phyloP scores from a whole-genome alignment of 2,888 invertebrate species.

The Drosophila anomalata region DNA sequence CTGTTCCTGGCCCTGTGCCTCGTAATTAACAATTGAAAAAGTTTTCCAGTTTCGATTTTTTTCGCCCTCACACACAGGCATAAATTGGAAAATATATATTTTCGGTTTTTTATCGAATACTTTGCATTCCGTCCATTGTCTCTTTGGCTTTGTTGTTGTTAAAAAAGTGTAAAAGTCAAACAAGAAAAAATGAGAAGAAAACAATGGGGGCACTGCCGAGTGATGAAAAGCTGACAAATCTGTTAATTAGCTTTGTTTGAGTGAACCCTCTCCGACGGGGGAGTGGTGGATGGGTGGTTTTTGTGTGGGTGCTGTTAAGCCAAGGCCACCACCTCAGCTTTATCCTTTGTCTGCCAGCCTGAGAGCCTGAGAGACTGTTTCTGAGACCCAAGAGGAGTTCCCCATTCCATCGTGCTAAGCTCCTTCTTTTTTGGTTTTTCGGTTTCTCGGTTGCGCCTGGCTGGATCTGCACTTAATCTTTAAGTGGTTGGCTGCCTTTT shows the following conservation, averaged over 20 bases:
- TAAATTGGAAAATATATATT: slow-evolving; percentile 23
- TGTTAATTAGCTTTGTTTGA: slow-evolving; percentile 80
- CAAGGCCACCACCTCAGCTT: slow-evolving; percentile 30
- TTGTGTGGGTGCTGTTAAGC: neutral
- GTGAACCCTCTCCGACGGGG: slow-evolving; percentile 48
- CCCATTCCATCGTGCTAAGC: slow-evolving; percentile 1
- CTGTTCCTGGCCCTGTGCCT: slow-evolving; percentile 19
- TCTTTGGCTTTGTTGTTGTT: slow-evolving; percentile 31
- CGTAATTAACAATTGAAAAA: slow-evolving; percentile 74
- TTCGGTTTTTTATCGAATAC: slow-evolving; percentile 47
- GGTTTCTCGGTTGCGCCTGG: slow-evolving; percentile 61
- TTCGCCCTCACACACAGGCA: slow-evolving; percentile 23
- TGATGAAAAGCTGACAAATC: slow-evolving; percentile 80
- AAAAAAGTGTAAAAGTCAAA: slow-evolving; percentile 77
- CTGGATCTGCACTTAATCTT: slow-evolving; percentile 76
- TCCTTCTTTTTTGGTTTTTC: slow-evolving; percentile 24
- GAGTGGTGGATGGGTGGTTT: neutral
- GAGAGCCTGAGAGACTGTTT: neutral
- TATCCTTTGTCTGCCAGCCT: slow-evolving; percentile 36
- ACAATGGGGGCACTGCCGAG: slow-evolving; percentile 51
- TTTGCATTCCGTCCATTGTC: slow-evolving; percentile 51
- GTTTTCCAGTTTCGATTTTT: slow-evolving; percentile 45
- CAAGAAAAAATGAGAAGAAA: slow-evolving; percentile 55
- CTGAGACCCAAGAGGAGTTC: neutral
- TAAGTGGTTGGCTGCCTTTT: slow-evolving; percentile 75